phyloP scores from a whole-genome alignment of 1,140 invertebrate species.

The Bradynema listronoti region DNA sequence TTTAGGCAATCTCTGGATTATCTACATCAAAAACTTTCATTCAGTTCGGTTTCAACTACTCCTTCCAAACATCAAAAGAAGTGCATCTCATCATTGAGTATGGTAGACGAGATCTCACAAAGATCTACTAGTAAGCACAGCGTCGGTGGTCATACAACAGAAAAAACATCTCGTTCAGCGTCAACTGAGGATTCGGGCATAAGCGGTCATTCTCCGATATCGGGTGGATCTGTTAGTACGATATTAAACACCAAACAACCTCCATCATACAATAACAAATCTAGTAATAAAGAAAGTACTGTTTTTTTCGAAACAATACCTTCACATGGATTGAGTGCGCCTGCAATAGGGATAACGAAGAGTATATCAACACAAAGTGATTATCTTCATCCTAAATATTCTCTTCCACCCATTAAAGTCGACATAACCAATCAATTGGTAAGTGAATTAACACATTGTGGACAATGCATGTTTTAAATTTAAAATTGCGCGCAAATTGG shows the following conservation, averaged over 20 bases:
- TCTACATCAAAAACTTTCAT: too few species aligned
- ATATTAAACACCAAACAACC: background rate
- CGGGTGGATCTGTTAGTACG: too few species aligned
- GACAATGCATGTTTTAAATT: background rate
- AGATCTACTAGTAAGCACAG: too few species aligned
- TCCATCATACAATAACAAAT: background rate
- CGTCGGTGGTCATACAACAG: too few species aligned
- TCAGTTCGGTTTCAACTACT: too few species aligned
- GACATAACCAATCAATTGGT: constrained; percentile 1
- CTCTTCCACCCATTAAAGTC: constrained; percentile 7
- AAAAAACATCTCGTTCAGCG: too few species aligned
- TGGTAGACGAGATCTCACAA: too few species aligned
- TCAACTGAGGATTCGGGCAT: too few species aligned
- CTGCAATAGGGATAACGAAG: background rate
- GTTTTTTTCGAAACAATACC: background rate
- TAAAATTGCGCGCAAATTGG: background rate
- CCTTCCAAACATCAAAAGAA: too few species aligned
- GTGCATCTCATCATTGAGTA: too few species aligned
- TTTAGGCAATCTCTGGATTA: too few species aligned
- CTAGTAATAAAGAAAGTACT: background rate
- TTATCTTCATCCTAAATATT: constrained; percentile 22
- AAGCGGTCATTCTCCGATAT: too few species aligned
- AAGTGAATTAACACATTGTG: background rate
- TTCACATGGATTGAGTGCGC: background rate
- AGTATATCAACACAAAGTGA: constrained; percentile 3